Evolutionary conservation across 2,113 vertebrate genomes (phyloP).

Genomic region (Fukomys damarensis): DNA sequence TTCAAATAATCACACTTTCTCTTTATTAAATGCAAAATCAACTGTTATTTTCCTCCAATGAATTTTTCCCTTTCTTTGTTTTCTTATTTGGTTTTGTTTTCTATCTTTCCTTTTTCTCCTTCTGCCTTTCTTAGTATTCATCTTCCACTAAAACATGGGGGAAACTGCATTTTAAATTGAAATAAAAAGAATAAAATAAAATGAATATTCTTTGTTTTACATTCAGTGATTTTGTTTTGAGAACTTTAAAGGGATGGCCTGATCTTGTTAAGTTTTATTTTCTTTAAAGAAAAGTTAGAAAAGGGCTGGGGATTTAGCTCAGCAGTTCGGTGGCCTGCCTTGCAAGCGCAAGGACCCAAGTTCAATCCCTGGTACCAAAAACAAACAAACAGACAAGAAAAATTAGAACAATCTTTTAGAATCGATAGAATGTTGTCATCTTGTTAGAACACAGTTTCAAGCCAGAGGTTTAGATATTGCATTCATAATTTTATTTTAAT

Average conservation of each 20-base stretch:
- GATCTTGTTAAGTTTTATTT: neutral
- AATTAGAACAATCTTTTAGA: too few relatives aligned
- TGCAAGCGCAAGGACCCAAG: too few relatives aligned
- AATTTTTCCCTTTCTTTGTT: neutral
- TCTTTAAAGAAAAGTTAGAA: neutral
- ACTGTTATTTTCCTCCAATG: neutral
- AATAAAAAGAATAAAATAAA: neutral
- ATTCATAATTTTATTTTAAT: neutral
- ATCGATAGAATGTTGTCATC: slow-evolving; percentile 23
- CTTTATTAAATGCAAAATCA: neutral
- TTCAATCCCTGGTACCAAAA: too few relatives aligned
- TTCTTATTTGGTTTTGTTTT: neutral
- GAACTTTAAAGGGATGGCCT: neutral
- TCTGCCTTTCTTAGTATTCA: neutral
- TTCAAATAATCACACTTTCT: neutral
- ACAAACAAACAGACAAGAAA: too few relatives aligned
- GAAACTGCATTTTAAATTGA: neutral
- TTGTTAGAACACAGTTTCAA: neutral
- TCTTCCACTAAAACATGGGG: neutral
- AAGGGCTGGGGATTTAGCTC: too few relatives aligned
- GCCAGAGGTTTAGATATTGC: neutral
- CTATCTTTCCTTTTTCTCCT: neutral
- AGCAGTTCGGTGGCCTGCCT: too few relatives aligned
- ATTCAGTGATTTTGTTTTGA: neutral
- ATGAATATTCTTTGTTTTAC: neutral